Conservation (phyloP, 2,888 invertebrate species). For the Muscina levida region DNA sequence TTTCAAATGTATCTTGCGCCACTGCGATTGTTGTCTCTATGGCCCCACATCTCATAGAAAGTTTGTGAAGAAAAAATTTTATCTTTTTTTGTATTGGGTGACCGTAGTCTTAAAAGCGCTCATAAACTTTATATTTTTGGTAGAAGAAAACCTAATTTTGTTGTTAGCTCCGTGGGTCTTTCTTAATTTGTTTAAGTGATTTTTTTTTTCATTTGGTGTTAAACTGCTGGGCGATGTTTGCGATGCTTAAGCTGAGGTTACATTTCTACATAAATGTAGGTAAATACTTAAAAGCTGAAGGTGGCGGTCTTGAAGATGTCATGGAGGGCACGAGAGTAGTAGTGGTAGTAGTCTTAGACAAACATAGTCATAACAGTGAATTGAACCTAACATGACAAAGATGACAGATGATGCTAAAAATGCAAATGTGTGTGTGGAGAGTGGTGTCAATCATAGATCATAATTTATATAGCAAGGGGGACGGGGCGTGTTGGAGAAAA, state of each 20-base stretch:
- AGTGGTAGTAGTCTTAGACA: too few species aligned
- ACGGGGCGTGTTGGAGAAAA: too few species aligned
- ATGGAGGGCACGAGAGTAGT: too few species aligned
- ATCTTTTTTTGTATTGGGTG: conserved; percentile 7
- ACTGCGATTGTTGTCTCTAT: neutral
- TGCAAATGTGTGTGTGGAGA: too few species aligned
- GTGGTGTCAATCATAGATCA: too few species aligned
- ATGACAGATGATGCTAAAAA: conserved; percentile 30
- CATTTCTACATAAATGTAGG: too few species aligned
- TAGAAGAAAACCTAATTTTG: conserved; percentile 2
- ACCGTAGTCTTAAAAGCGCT: neutral
- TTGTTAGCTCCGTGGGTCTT: neutral
- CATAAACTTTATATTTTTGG: neutral
- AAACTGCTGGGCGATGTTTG: too few species aligned
- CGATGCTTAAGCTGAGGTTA: neutral
- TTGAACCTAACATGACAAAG: conserved; percentile 43
- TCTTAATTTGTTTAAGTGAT: neutral
- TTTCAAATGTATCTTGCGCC: neutral
- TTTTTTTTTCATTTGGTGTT: neutral
- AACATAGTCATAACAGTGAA: neutral
- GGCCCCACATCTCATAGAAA: neutral
- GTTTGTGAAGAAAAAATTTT: neutral
- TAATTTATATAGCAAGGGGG: too few species aligned
- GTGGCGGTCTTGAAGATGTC: too few species aligned
- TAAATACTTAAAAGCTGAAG: neutral